Evolutionary conservation across 2,888 invertebrate species (phyloP), one percentile per base, ranked within the genome.

Genomic region (Habroteleia sp.): DNA sequence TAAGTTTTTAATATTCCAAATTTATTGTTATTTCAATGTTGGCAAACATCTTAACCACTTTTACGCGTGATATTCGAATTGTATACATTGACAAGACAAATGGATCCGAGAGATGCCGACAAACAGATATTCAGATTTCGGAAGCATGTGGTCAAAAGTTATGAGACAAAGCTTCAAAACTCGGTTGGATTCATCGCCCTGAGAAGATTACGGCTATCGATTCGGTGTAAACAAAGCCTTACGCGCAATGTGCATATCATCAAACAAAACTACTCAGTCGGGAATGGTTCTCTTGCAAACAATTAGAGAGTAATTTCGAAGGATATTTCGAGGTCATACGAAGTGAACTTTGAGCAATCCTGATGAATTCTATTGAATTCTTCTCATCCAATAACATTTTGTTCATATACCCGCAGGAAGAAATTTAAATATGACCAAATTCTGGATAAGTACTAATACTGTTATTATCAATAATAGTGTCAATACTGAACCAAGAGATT

Each of bases 61-160:
- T n/a, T n/a, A n/a, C n/a, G n/a, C n/a, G n/a, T n/a, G n/a, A n/a
- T n/a, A n/a, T n/a, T n/a, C n/a, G n/a, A n/a, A n/a, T n/a, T n/a
- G n/a, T n/a, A n/a, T n/a, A n/a, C n/a, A n/a, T n/a, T n/a, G n/a
- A n/a, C n/a, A 17, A n/a, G 17, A 37, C 8, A 37, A 37, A 17
- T 17, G 10, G 56, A 41, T 68, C 58, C 58, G 46, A 58, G 58
- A 42, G 44, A 52, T 46, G 23, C 33, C 33, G 46, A 42, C 46
- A 23, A 17, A 31, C 41, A n/a, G 56, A 39, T 39, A 69, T 41
- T 71, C 56, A 60, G 60, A 65, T 69, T 73, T 68, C 60, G 65
- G 46, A 41, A 69, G 60, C 69, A 76, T 69, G 65, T 73, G 69
- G 73, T 54, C 63, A 58, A 44, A 46, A 39, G 42, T 65, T 69